Evolutionary conservation across 2,113 vertebrate genomes (phyloP), one percentile per base, ranked within the genome.

Genomic region (Progne subis): DNA sequence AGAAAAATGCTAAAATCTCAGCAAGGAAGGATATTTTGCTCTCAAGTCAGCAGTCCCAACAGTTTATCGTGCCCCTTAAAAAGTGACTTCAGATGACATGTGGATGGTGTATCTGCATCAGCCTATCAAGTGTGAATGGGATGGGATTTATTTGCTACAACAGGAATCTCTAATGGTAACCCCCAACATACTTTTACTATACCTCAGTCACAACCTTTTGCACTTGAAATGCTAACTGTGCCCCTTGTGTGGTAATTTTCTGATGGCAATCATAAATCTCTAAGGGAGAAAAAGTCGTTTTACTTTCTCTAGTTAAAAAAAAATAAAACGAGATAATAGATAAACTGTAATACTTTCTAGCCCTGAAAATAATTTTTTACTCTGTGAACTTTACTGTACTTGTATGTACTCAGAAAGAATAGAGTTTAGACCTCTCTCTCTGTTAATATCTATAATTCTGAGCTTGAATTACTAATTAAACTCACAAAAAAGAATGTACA

Each of bases 1-100:
- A 95, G 43, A 52, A 88, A 85, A 94, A 82, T 34, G 32, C 18
- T 57, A 64, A 95, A 89, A 85, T 88, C 67, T 90, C 70, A 74
- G 63, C 43, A 77, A 85, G 59, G 67, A 79, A 85, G 26, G 32
- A 82, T 79, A 85, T 79, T 64, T 82, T 79, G 20, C 57, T 85
- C 55, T 39, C 39, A 72, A 78, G 53, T 10, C 55, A 92, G 25
- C 20, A 82, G 52, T 31, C 18, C 1, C 2, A 5, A 65, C 14
- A 77, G 74, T 65, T 85, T 82, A 85, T 69, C 59, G 69, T 4
- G 9, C 5, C 18, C 43, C 34, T 63, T 77, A 59, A 94, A 86
- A 87, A 87, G 17, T 69, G 57, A 68, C 53, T 59, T 39, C 2
- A 4, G 43, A 32, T 85, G 80, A 69, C 49, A 75, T 2, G 21